Evolutionary conservation across 2,888 invertebrate species (phyloP).

Genomic region (Keiferia lycopersicella): DNA sequence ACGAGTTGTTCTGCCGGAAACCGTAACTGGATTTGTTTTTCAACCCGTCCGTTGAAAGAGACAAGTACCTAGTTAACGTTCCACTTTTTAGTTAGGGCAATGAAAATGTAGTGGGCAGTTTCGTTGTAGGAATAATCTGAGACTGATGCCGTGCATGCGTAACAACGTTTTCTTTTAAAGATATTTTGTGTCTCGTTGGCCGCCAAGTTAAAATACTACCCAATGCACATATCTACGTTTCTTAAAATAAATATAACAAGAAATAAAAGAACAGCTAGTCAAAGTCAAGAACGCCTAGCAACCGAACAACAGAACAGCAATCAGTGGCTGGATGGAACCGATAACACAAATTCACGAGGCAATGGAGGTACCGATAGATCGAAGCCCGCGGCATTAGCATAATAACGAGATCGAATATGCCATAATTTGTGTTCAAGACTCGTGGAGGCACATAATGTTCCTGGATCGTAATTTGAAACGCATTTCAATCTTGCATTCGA

Average conservation of each 20-base stretch:
- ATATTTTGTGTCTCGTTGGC: no score
- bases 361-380: constrained; percentile 37
- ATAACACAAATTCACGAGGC: constrained; percentile 42
- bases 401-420: constrained; percentile 46
- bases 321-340: constrained; percentile 35
- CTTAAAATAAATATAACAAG: no score
- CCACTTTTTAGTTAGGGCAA: constrained; percentile 6
- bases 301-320: constrained; percentile 29
- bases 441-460: constrained; percentile 37
- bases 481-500: constrained; percentile 30
- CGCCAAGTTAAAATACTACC: no score
- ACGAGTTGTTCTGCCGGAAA: constrained; percentile 44
- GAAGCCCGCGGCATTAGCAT: constrained; percentile 44
- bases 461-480: constrained; percentile 35
- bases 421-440: constrained; percentile 44
- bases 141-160: background rate
- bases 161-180: background rate
- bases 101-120: constrained; percentile 1
- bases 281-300: constrained; percentile 23
- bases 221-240: no score
- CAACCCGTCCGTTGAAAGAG: constrained; percentile 41
- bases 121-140: background rate
- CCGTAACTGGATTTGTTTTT: constrained; percentile 51
- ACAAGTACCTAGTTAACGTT: constrained; percentile 21
- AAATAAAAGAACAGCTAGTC: background rate